A percentile compares a stretch with the other conserved stretches of the same genome.
These are phyloP conservation scores for Bradypodion ventrale DNA, from an alignment of 2,797 vertebrate species.

Conservation along the genomic window DNA sequence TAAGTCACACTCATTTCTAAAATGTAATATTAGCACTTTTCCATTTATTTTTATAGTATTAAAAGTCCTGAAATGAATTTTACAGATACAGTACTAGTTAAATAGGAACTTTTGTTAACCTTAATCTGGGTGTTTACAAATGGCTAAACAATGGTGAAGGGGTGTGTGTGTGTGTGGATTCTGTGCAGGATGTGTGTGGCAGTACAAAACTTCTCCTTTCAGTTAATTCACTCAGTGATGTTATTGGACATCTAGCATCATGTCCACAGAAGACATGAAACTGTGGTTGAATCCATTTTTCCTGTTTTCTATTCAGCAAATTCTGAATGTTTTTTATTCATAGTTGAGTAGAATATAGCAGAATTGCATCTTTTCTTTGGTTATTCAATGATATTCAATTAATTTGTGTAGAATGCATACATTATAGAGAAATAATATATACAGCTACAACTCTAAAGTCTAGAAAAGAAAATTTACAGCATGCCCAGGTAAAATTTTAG, in stretches of 20 bases:
- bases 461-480: slow-evolving; percentile 23
- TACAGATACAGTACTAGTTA: background rate
- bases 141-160: no score
- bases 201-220: no score
- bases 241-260: background rate
- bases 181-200: background rate
- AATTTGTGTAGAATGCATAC: slow-evolving; percentile 16
- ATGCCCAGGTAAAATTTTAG: slow-evolving; percentile 22
- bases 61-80: background rate
- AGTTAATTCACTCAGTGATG: background rate
- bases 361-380: background rate
- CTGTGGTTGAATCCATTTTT: background rate
- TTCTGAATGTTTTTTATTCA: background rate
- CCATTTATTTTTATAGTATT: background rate
- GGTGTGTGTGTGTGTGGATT: no score
- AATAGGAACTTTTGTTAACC: background rate
- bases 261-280: background rate
- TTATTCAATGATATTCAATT: background rate
- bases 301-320: background rate
- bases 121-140: background rate
- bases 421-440: background rate
- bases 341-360: background rate
- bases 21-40: background rate
- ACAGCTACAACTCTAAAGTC: background rate
- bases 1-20: background rate